Evolutionary conservation across 2,797 vertebrate genomes (phyloP).

Genomic region (Coregonus ussuriensis): DNA sequence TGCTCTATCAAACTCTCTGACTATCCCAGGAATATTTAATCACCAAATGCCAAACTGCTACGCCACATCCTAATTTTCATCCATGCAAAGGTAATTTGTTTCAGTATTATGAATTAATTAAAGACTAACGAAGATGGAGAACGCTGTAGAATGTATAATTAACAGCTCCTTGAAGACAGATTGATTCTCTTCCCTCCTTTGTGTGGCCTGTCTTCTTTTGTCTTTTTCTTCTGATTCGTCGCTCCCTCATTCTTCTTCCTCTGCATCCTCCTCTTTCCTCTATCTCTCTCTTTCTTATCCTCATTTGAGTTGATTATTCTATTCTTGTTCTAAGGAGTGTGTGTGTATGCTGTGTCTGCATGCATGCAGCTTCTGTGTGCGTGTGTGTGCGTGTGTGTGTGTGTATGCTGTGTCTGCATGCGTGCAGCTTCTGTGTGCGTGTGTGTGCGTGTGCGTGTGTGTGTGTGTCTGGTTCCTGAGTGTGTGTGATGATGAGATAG

Average conservation of each 20-base stretch:
- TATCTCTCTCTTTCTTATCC: constrained; percentile 11
- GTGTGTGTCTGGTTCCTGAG: too few relatives aligned
- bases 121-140: constrained; percentile 84
- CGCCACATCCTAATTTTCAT: constrained; percentile 82
- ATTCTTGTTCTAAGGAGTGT: neutral
- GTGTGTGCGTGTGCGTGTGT: too few relatives aligned
- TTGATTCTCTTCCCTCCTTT: constrained; percentile 67
- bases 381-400: neutral
- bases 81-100: constrained; percentile 86
- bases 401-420: too few relatives aligned
- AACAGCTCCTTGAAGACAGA: constrained; percentile 74
- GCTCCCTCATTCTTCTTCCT: neutral
- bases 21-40: constrained; percentile 83
- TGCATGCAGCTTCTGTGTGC: too few relatives aligned
- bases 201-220: constrained; percentile 13
- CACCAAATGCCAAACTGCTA: constrained; percentile 81
- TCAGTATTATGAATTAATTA: constrained; percentile 88
- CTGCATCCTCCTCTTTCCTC: constrained; percentile 15
- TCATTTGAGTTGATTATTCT: constrained; percentile 4
- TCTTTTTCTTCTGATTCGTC: constrained; percentile 22
- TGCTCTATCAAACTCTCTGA: constrained; percentile 75
- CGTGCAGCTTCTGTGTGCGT: too few relatives aligned
- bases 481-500: too few relatives aligned
- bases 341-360: neutral
- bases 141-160: constrained; percentile 80